Evolutionary conservation across 2,797 vertebrate genomes (phyloP).

Genomic region (Coccyzus lansbergi): DNA sequence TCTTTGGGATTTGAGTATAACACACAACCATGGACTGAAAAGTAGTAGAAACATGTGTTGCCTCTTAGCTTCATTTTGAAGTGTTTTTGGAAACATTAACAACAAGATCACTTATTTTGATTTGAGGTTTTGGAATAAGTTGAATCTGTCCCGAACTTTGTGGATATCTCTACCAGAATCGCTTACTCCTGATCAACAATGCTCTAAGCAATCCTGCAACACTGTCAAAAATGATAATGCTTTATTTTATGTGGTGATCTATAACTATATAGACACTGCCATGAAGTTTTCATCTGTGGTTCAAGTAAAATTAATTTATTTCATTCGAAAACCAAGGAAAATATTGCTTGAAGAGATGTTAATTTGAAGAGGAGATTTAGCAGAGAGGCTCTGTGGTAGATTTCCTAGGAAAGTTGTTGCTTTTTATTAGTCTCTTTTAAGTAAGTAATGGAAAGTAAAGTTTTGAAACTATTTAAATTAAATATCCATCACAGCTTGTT

Average conservation of each 20-base stretch:
- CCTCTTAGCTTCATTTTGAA: not conserved
- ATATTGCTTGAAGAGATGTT: not conserved
- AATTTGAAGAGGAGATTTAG: not conserved
- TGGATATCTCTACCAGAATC: not conserved
- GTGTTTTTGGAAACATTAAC: not conserved
- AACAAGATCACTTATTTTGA: not conserved
- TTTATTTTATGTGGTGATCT: not conserved
- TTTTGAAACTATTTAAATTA: not conserved
- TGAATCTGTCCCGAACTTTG: not conserved
- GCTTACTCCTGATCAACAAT: not conserved
- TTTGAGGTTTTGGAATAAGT: not conserved
- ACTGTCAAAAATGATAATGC: not conserved
- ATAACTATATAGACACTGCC: not conserved
- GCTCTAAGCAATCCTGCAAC: not conserved
- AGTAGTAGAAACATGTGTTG: not conserved
- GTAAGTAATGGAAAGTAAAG: not conserved
- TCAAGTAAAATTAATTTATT: conserved; percentile 1
- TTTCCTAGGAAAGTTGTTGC: not conserved
- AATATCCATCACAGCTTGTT: not conserved
- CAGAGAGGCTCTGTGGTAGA: not conserved
- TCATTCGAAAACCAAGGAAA: not conserved
- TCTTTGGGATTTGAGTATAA: not conserved
- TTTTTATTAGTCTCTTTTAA: conserved; percentile 5
- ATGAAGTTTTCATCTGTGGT: not conserved
- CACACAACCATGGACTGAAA: not conserved